A percentile compares a stretch with the other conserved stretches of the same genome.
Evolutionary conservation across 2,888 invertebrate species (phyloP).

Genomic region (Drosophila yooni): DNA sequence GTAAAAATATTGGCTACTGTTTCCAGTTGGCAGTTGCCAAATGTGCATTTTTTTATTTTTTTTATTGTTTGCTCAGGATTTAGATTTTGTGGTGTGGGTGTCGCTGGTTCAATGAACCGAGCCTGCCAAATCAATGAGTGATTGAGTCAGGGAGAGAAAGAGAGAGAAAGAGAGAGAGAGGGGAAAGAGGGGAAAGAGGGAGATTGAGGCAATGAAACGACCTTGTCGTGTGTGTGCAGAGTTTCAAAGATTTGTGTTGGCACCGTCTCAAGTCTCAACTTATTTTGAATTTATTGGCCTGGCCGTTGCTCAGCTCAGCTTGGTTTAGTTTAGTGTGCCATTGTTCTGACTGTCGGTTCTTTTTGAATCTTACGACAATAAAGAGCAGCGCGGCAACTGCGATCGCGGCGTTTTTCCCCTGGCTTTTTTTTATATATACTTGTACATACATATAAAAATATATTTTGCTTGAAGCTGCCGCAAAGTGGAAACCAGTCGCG

Average conservation of each 20-base stretch:
- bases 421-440: constrained; percentile 1
- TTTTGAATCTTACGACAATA: constrained; percentile 75
- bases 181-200: neutral
- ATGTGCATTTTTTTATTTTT: constrained; percentile 18
- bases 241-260: constrained; percentile 39
- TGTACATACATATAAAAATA: neutral
- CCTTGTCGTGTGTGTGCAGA: constrained; percentile 59
- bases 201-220: constrained; percentile 46
- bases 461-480: constrained; percentile 58
- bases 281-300: constrained; percentile 67
- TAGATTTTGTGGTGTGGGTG: constrained; percentile 62
- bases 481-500: constrained; percentile 65
- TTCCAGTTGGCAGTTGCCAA: constrained; percentile 58
- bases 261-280: constrained; percentile 45
- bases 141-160: neutral
- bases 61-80: constrained; percentile 22
- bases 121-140: constrained; percentile 18
- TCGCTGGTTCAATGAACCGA: constrained; percentile 64
- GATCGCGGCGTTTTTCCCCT: constrained; percentile 45
- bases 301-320: constrained; percentile 21
- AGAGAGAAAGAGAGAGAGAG: neutral
- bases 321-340: constrained; percentile 77
- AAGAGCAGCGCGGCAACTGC: constrained; percentile 54
- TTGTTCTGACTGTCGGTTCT: constrained; percentile 70
- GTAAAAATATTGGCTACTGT: constrained; percentile 71